These are phyloP conservation scores for Genyomyrus donnyi DNA, from an alignment of 2,113 vertebrate species.

Conservation along the genomic window DNA sequence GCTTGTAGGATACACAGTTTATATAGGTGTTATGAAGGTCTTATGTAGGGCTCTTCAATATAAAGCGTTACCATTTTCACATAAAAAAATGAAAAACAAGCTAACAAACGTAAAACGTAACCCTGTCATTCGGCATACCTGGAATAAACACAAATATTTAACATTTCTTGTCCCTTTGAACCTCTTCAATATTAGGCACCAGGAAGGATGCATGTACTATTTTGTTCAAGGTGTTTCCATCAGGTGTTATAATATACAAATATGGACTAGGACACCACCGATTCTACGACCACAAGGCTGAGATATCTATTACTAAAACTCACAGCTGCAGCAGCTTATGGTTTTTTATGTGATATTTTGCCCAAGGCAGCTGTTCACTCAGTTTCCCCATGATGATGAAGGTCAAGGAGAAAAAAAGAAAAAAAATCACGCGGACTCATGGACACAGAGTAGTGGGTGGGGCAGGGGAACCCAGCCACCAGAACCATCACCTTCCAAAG, in stretches of 20 bases:
- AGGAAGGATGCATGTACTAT: neutral
- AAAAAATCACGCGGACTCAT: conserved; percentile 10
- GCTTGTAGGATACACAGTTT: neutral
- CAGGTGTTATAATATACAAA: neutral
- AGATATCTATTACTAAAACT: neutral
- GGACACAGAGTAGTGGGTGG: conserved; percentile 15
- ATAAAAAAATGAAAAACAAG: neutral
- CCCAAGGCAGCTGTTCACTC: neutral
- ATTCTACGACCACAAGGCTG: neutral
- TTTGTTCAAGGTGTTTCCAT: neutral
- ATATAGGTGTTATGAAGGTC: neutral
- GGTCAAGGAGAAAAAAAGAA: conserved; percentile 29
- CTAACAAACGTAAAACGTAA: neutral
- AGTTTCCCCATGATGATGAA: conserved; percentile 6
- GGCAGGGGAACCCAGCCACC: conserved; percentile 9
- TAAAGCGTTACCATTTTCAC: neutral
- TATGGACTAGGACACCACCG: neutral
- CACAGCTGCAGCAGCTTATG: neutral
- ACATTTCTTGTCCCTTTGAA: neutral
- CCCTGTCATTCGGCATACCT: neutral
- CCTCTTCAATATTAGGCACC: conserved; percentile 4
- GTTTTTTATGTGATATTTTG: neutral
- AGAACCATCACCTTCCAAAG: neutral
- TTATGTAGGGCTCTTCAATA: neutral
- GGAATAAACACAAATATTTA: conserved; percentile 2